These are phyloP conservation scores for Stenichneumon culpator DNA, from an alignment of 2,888 invertebrate genomes.

Conservation along the genomic window DNA sequence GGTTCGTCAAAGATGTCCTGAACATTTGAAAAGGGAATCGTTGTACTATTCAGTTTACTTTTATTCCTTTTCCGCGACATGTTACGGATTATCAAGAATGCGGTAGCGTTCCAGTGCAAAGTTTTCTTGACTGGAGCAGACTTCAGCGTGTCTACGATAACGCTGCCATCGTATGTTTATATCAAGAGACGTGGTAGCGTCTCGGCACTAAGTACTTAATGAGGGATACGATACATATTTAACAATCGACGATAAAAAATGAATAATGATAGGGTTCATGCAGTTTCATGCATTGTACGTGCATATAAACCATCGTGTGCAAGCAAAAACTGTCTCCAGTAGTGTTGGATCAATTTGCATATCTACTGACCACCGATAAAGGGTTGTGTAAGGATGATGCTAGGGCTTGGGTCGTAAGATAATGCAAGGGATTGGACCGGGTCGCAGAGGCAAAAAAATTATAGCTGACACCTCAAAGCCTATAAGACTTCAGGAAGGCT, in stretches of 20 bases:
- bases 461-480: no score
- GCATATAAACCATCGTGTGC: not conserved
- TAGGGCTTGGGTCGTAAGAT: not conserved
- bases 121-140: not conserved
- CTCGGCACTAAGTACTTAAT: no score
- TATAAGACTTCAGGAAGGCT: no score
- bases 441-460: no score
- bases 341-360: not conserved
- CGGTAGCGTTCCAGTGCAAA: no score
- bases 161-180: no score
- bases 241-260: not conserved
- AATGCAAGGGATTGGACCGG: no score
- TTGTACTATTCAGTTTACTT: not conserved
- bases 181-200: no score
- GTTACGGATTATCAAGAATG: not conserved
- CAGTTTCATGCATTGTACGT: not conserved
- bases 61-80: not conserved
- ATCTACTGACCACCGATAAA: not conserved
- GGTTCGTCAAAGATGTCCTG: conserved; percentile 4
- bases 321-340: not conserved
- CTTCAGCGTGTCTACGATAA: not conserved
- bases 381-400: not conserved
- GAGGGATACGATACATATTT: not conserved
- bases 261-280: not conserved
- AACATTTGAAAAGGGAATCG: not conserved